Evolutionary conservation across 2,113 vertebrate species (phyloP), one percentile per base, ranked within the genome.

Genomic region (Sarotherodon lohbergeri): DNA sequence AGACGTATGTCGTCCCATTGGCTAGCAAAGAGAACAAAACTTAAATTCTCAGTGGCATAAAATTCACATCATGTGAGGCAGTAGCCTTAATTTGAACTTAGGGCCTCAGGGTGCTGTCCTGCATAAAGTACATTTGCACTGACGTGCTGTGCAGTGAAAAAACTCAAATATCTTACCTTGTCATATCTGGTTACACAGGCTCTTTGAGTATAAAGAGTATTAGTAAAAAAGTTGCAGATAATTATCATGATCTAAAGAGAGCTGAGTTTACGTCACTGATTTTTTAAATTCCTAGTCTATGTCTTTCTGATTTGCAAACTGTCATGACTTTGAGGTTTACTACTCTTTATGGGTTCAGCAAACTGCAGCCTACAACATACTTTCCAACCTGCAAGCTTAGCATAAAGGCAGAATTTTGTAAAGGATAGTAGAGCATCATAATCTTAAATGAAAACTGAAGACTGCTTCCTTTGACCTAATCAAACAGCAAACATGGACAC

Each of bases 31-130:
- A 88, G 43, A 80, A 63, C 34, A 85, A 14, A 82, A 52, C 59
- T 54, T 36, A 55, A 78, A 46, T 71, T 84, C 68, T 81, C 54
- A 43, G 52, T 24, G 34, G 52, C 34, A 73, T 50, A 80, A 32
- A 43, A 63, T 87, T 83, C 68, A 57, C 39, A 81, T 68, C 46
- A 57, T 68, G 34, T 39, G 78, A 89, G 22, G 68, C 82, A 36
- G 66, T 68, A 39, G 32, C 24, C 80, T 89, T 85, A 59, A 89
- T 81, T 87, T 68, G 83, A 83, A 54, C 2, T 24, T 24, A 57
- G 8, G 14, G 50, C 84, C 76, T 80, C 6, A 16, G 43, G 86
- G 19, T 41, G 8, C 32, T 84, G 84, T 34, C 52, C 66, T 43
- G 29, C 22, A 81, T 63, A 6, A 68, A 34, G 39, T 19, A 46